Conservation (phyloP, 2,113 vertebrate species). For the Haemorhous mexicanus region DNA sequence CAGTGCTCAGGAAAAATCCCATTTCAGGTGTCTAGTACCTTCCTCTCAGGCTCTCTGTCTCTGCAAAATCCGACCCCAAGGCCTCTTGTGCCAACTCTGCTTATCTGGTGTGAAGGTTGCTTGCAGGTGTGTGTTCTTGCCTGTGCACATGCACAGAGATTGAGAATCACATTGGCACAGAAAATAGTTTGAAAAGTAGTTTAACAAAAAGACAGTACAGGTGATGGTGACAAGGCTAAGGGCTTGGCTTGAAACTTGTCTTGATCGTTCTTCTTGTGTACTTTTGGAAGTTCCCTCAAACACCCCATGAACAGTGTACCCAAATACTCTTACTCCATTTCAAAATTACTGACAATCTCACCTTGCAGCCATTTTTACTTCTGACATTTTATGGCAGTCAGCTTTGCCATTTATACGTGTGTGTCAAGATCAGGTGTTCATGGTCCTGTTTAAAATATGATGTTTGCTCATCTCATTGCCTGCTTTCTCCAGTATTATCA, state of each 20-base stretch:
- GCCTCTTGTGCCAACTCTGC: background rate
- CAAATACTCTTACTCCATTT: background rate
- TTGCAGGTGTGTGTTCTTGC: background rate
- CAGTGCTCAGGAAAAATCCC: background rate
- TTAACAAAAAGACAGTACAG: background rate
- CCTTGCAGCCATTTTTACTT: background rate
- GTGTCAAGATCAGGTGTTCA: background rate
- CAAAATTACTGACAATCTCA: background rate
- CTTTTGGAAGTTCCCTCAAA: background rate
- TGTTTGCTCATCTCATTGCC: background rate
- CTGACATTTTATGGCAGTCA: background rate
- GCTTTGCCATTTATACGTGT: background rate
- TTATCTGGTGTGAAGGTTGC: background rate
- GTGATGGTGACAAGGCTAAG: background rate
- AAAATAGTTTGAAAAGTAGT: background rate
- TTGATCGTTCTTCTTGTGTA: background rate
- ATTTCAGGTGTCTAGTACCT: background rate
- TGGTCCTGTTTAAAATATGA: rapidly evolving
- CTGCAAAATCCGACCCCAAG: background rate
- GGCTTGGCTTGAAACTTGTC: background rate
- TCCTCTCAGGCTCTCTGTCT: background rate
- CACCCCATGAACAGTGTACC: background rate
- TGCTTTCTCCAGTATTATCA: background rate
- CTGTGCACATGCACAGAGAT: background rate
- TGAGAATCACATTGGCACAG: background rate